Evolutionary conservation across 2,888 invertebrate species (phyloP), one percentile per base, ranked within the genome.

Genomic region (Rosalia funebris): DNA sequence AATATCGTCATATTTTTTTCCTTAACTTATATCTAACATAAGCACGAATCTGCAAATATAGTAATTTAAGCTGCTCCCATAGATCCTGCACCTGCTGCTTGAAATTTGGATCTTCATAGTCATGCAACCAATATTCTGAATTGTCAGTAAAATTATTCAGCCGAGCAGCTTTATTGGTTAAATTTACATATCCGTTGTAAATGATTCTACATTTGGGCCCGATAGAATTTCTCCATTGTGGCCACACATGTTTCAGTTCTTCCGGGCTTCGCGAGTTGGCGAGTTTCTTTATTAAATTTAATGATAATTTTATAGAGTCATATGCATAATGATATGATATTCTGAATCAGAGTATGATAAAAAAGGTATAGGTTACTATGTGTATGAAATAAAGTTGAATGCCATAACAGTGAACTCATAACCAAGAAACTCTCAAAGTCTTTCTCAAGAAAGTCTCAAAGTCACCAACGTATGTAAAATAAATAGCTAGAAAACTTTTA

Each of bases 41-140:
- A 0, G 91, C 93, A 77, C 95, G 95, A 1, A 95, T 81, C 75
- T 94, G 90, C 57, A 89, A 82, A 75, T 96, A 96, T 1, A 96
- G 79, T 0, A 95, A 95, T 67, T 88, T 88, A 48, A 96, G 82
- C 74, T 91, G 87, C 50, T 87, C 84, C 87, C 91, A 93, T 1
- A 93, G 81, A 52, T 84, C 84, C 5, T 87, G 87, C 16, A 94
- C 78, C 70, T 91, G 89, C 17, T 86, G 77, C 68, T 88, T 88
- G 61, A 95, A 90, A 57, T 89, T 87, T 0, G 84, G 77, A 36
- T 89, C 88, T 76, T 92, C 92, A 67, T 91, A 92, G 58, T 86
- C 86, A 37, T 86, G 82, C 60, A 91, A 82, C 92, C 92, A 92
- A 77, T 84, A 82, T 61, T 90, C 89, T 0, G 89, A 88, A 0